Evolutionary conservation across 2,113 vertebrate genomes (phyloP), one percentile per base, ranked within the genome.

Genomic region (Hydrolagus affinis): DNA sequence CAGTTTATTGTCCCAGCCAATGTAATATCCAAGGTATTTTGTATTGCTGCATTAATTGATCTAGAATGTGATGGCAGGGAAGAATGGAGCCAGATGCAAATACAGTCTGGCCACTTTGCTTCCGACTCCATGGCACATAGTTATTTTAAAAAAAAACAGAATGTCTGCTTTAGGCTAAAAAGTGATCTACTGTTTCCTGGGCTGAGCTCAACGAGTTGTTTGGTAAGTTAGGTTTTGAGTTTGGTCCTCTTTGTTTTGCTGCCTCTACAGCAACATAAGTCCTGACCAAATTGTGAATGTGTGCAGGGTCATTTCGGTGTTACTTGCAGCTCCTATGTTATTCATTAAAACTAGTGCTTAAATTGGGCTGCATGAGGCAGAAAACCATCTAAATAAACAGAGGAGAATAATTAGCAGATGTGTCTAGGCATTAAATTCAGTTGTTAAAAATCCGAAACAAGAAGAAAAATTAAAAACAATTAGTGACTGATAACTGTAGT

Each of bases 1-100:
- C 94, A 96, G 95, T 98, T 98, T 97, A 97, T 98, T 97, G 97
- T 95, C 93, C 78, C 64, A 60, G 66, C 62, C 78, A 80, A 25
- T 62, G 28, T 23, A 83, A 83, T 97, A 97, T 97, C 96, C 96
- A 95, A 96, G 97, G 95, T 96, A 95, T 98, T 98, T 97, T 97
- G 96, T 97, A 97, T 96, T 96, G 94, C 94, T 94, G 90, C 92
- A 90, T 95, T 96, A 96, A 95, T 96, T 95, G 95, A 96, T 94
- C 91, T 91, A 94, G 94, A 25, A 83, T 66, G 15, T 83, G 78
- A 83, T 83, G 77, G 78, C 62, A 83, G 78, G 60, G 28, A 56
- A 83, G 78, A 83, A 64, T 66, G 78, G 62, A 66, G 62, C 78
- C 78, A 83, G 78, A 83, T 83, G 60, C 78, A 32, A 17, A 62